Percentiles rank a stretch among this genome's conserved stretches.
Conservation (phyloP, 1,140 invertebrate genomes). For the Oryzaephilus surinamensis region DNA sequence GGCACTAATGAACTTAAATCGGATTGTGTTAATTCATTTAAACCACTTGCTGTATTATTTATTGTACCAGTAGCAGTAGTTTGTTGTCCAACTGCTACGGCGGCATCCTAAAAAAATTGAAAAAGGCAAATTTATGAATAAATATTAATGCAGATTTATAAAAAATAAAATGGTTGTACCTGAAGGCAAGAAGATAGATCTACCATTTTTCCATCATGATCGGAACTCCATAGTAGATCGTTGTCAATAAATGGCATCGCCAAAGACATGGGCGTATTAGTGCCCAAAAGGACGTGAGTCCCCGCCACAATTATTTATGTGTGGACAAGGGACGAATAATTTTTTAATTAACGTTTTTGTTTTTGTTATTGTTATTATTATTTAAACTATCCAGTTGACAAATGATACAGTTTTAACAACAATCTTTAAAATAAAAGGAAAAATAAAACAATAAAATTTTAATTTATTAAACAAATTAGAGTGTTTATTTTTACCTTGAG, state of each 20-base stretch:
- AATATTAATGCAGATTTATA: background rate
- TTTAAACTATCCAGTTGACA: conserved; percentile 7
- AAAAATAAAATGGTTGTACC: conserved; percentile 41
- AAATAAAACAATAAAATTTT: background rate
- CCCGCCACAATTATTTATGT: conserved; percentile 20
- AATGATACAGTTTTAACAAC: conserved; percentile 12
- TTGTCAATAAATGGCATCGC: conserved; percentile 92
- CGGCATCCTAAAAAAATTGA: conserved; percentile 34
- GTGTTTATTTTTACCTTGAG: conserved; percentile 42
- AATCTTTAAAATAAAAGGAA: conserved; percentile 13
- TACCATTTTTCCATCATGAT: conserved; percentile 85
- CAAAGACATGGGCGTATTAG: conserved; percentile 45
- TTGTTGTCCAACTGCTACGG: conserved; percentile 34
- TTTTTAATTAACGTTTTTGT: background rate
- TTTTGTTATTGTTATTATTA: background rate
- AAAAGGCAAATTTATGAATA: background rate
- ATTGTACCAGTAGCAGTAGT: too few species aligned
- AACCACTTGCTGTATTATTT: conserved; percentile 25
- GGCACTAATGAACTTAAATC: conserved; percentile 54
- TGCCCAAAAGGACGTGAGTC: conserved; percentile 39
- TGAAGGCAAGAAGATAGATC: conserved; percentile 77
- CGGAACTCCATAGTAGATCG: conserved; percentile 81
- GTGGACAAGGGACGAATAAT: conserved; percentile 15
- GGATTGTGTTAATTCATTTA: conserved; percentile 54
- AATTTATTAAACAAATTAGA: background rate